phyloP scores from a whole-genome alignment of 2,888 invertebrate genomes.

The Thelaira solivaga region DNA sequence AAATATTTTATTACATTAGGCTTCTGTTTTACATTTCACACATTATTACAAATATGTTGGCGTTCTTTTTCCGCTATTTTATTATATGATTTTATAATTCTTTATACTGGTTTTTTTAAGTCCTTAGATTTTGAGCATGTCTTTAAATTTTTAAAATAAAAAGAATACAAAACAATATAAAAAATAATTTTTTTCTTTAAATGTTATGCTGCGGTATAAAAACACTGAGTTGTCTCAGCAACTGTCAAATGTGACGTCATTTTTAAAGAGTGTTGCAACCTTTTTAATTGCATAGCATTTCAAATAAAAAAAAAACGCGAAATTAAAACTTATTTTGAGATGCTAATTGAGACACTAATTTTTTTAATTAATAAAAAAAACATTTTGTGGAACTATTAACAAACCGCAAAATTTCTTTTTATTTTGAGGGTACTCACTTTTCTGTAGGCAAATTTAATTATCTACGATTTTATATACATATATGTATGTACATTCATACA shows the following conservation, averaged over 20 bases:
- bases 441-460: too few relatives aligned
- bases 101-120: constrained; percentile 11
- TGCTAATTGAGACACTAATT: too few relatives aligned
- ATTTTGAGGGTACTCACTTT: too few relatives aligned
- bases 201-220: constrained; percentile 47
- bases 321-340: too few relatives aligned
- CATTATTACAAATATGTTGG: not conserved
- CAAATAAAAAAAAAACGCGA: too few relatives aligned
- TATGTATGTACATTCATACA: too few relatives aligned
- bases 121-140: constrained; percentile 30
- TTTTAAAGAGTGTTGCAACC: constrained; percentile 5
- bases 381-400: too few relatives aligned
- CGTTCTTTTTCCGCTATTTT: not conserved
- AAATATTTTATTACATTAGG: constrained; percentile 31
- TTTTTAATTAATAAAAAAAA: too few relatives aligned
- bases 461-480: too few relatives aligned
- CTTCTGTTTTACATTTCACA: constrained; percentile 18
- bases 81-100: not conserved
- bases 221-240: constrained; percentile 56
- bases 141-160: constrained; percentile 38
- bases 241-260: constrained; percentile 59
- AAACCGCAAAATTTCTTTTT: too few relatives aligned
- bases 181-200: constrained; percentile 50
- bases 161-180: constrained; percentile 42
- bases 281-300: not conserved